These are phyloP conservation scores for Chymomyza procnemis DNA, from an alignment of 2,888 invertebrate genomes.

Conservation along the genomic window DNA sequence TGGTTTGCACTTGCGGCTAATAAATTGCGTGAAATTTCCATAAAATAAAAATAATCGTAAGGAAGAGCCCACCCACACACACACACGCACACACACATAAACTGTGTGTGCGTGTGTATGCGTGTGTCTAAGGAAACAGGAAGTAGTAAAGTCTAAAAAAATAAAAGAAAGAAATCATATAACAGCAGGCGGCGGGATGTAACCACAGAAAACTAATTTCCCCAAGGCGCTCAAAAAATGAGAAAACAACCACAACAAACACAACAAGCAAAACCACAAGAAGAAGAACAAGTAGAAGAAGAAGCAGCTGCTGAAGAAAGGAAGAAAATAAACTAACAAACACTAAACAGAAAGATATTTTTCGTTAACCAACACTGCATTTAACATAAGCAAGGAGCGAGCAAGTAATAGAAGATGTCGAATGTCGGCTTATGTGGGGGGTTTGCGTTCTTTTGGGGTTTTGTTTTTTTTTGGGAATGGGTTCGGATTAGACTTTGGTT, in stretches of 20 bases:
- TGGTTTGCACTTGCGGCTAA: conserved; percentile 64
- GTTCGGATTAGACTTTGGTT: not conserved
- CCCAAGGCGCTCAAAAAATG: conserved; percentile 60
- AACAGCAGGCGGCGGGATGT: conserved; percentile 30
- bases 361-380: not conserved
- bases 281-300: too few species aligned
- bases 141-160: conserved; percentile 71
- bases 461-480: too few species aligned
- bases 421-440: not conserved
- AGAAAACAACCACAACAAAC: conserved; percentile 36
- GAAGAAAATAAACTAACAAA: not conserved
- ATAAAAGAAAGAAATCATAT: conserved; percentile 56
- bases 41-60: conserved; percentile 69
- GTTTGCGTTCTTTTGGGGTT: not conserved
- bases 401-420: not conserved
- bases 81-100: not conserved
- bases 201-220: conserved; percentile 71
- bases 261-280: conserved; percentile 13
- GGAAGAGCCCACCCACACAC: conserved; percentile 16
- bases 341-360: not conserved
- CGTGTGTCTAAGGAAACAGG: conserved; percentile 46
- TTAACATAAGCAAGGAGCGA: not conserved
- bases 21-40: conserved; percentile 72
- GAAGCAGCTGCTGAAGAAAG: too few species aligned
- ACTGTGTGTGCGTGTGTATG: not conserved